Conservation (phyloP, 2,888 invertebrate species). For the Drosophila picticornis region DNA sequence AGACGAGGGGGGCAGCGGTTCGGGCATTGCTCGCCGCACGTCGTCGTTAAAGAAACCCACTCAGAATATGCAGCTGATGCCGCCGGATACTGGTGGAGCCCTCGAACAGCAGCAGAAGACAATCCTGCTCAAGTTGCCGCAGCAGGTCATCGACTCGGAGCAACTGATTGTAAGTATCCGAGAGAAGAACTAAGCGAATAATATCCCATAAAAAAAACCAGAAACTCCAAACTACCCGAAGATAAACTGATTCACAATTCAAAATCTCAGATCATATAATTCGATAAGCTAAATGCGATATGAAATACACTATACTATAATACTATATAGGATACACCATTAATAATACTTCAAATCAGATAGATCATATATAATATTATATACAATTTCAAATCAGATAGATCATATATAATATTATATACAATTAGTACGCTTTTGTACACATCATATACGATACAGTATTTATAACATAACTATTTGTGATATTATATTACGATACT, state of each 20-base stretch:
- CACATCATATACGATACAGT: not conserved
- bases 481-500: not conserved
- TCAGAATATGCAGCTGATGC: conserved; percentile 57
- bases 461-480: not conserved
- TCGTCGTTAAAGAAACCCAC: conserved; percentile 81
- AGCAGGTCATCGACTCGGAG: conserved; percentile 83
- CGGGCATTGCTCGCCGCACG: conserved; percentile 48
- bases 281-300: conserved; percentile 1
- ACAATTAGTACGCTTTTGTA: not conserved
- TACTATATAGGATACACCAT: conserved; percentile 7
- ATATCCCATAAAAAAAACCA: not conserved
- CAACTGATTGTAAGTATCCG: conserved; percentile 84
- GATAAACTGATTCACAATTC: conserved; percentile 17
- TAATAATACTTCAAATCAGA: not conserved
- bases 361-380: too few relatives aligned
- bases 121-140: conserved; percentile 84
- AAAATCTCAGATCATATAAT: conserved; percentile 10
- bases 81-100: conserved; percentile 46
- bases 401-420: not conserved
- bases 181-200: not conserved
- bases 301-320: not conserved
- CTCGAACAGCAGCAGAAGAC: conserved; percentile 83
- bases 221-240: conserved; percentile 31
- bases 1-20: conserved; percentile 60
- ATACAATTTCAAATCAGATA: not conserved